These are phyloP conservation scores for Sycophaga agraensis DNA, from an alignment of 1,140 invertebrate species.

Conservation along the genomic window DNA sequence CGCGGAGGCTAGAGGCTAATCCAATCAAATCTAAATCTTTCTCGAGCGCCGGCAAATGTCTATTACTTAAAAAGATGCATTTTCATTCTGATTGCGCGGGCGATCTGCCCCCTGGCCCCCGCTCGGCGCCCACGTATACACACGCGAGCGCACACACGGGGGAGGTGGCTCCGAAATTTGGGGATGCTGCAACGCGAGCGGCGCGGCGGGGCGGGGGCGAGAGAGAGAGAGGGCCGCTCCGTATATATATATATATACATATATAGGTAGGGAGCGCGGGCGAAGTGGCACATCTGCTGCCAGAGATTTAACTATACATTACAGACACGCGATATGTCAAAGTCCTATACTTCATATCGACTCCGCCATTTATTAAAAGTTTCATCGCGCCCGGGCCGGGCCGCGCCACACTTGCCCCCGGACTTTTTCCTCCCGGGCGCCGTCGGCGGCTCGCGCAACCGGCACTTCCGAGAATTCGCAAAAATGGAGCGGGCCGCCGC, in stretches of 20 bases:
- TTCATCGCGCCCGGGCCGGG: slow-evolving; percentile 50
- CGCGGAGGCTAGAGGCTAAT: too few relatives aligned
- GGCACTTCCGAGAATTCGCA: slow-evolving; percentile 3
- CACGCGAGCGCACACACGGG: neutral
- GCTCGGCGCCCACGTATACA: neutral
- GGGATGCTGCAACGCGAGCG: slow-evolving; percentile 35
- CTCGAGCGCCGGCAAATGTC: neutral
- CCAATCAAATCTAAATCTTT: too few relatives aligned
- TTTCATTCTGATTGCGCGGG: slow-evolving; percentile 6
- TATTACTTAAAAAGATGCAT: slow-evolving; percentile 23
- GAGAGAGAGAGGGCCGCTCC: slow-evolving; percentile 19
- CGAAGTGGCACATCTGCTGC: slow-evolving; percentile 55
- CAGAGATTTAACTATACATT: slow-evolving; percentile 62
- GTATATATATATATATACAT: too few relatives aligned
- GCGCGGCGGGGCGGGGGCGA: neutral
- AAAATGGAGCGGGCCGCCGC: slow-evolving; percentile 6
- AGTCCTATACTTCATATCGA: slow-evolving; percentile 61
- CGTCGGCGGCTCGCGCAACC: too few relatives aligned
- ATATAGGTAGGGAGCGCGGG: slow-evolving; percentile 33
- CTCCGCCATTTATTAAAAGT: slow-evolving; percentile 61
- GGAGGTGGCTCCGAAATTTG: slow-evolving; percentile 28
- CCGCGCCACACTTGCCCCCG: slow-evolving; percentile 10
- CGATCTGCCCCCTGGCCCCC: neutral
- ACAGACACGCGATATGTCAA: slow-evolving; percentile 61
- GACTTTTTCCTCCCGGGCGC: slow-evolving; percentile 1